phyloP scores from a whole-genome alignment of 1,140 invertebrate species.

The Dinoponera quadriceps region DNA sequence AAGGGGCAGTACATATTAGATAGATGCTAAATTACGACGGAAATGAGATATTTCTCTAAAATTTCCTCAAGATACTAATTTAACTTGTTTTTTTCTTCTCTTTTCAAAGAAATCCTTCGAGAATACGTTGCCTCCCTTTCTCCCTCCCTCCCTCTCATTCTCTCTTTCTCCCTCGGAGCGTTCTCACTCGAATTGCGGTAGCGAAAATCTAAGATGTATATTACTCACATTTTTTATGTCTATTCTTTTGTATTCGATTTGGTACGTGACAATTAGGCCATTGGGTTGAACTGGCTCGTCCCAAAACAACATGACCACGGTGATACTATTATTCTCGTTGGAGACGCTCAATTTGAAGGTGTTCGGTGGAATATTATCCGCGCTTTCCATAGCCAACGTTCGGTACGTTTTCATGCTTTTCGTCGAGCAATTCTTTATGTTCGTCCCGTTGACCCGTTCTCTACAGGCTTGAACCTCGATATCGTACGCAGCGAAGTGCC shows the following conservation, averaged over 20 bases:
- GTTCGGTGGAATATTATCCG: constrained; percentile 87
- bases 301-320: constrained; percentile 90
- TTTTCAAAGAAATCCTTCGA: neutral
- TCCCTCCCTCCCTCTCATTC: no score
- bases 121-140: neutral
- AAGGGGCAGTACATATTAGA: neutral
- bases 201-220: constrained; percentile 38
- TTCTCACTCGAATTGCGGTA: neutral
- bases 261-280: constrained; percentile 93
- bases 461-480: constrained; percentile 91
- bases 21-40: neutral
- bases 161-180: neutral
- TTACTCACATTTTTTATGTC: constrained; percentile 87
- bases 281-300: constrained; percentile 93
- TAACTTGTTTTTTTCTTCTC: neutral
- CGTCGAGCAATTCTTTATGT: constrained; percentile 80
- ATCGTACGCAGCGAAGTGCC: constrained; percentile 91
- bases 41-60: neutral
- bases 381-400: constrained; percentile 83
- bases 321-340: constrained; percentile 80
- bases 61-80: neutral
- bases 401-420: constrained; percentile 85
- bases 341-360: constrained; percentile 82
- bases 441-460: constrained; percentile 83
- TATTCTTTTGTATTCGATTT: constrained; percentile 90